Conservation (phyloP, 2,113 vertebrate species). For the Gymnorhina tibicen region DNA sequence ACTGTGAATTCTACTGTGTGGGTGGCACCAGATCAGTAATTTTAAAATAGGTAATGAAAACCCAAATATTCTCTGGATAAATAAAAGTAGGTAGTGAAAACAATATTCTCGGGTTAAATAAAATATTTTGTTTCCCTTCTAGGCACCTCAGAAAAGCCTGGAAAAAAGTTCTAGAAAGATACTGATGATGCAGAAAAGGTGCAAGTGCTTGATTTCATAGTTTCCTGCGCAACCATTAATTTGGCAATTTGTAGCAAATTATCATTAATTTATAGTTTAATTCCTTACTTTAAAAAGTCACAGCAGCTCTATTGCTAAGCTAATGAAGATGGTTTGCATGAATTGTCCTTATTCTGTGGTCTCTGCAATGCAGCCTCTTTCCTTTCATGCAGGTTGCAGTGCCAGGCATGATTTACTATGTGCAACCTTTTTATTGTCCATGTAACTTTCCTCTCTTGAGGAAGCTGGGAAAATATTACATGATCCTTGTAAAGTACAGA, state of each 20-base stretch:
- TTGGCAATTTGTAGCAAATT: not conserved
- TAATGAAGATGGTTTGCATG: not conserved
- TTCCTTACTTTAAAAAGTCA: not conserved
- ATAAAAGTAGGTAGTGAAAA: not conserved
- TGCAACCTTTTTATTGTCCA: not conserved
- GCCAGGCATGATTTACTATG: not conserved
- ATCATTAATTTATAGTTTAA: not conserved
- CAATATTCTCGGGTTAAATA: not conserved
- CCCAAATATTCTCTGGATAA: not conserved
- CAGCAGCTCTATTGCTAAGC: not conserved
- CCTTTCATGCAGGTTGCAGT: not conserved
- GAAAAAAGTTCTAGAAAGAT: not conserved
- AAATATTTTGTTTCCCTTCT: not conserved
- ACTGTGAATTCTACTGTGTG: not conserved
- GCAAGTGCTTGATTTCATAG: not conserved
- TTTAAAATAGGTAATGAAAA: not conserved
- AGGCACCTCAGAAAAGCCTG: not conserved
- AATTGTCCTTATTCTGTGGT: not conserved
- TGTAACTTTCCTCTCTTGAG: not conserved
- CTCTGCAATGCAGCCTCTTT: not conserved
- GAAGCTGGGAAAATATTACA: not conserved
- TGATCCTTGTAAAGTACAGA: not conserved
- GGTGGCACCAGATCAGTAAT: not conserved
- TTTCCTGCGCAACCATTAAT: not conserved
- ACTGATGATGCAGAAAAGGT: not conserved